Base-by-base conservation (phyloP, 2,113 vertebrate genomes). In the Mastomys coucha region DNA sequence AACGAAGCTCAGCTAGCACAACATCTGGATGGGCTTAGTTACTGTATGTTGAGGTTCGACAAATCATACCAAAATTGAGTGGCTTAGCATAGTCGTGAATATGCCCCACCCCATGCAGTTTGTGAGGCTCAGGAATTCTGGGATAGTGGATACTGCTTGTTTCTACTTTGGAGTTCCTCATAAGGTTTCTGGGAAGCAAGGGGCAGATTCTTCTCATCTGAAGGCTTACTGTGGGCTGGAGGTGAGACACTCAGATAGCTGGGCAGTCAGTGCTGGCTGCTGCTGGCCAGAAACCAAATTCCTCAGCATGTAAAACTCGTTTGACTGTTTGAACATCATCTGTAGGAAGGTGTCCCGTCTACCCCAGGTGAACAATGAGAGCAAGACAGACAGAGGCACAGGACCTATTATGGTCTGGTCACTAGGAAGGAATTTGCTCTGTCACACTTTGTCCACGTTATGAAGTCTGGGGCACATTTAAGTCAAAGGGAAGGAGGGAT, bases 391-490 rank as follows among this genome's bases (percentile, higher is more conserved):
- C 45, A 24, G 56, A 42, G 42, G 19, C 78, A 58, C 13, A 76
- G 42, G 13, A 63, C 7, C 28, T 88, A 80, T 94, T 69, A 94
- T 56, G 93, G 36, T 49, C 65, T 63, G 5, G 5, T 36, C 58
- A 75, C 65, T 45, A 42, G 24, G 80, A 73, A 89, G 49, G 81
- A 72, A 5, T 45, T 51, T 42, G 12, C 77, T 90, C 93, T 72
- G 75, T 28, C n/a, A 82, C 65, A 51, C 84, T 88, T 78, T 45
- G 22, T 70, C 42, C 89, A 82, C 77, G 82, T 90, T 88, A 72
- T 49, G 58, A 92, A 31, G 22, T 56, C 24, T 92, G 91, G 73
- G 45, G 69, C 51, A 49, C 5, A 4, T 51, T 97, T 73, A 95
- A 94, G 75, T 69, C 36, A n/a, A 39, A 14, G 9, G 60, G 70